Percentiles rank a stretch among this genome's conserved stretches.
Evolutionary conservation across 2,797 vertebrate species (phyloP).

Genomic region (Carcharodon carcharias): DNA sequence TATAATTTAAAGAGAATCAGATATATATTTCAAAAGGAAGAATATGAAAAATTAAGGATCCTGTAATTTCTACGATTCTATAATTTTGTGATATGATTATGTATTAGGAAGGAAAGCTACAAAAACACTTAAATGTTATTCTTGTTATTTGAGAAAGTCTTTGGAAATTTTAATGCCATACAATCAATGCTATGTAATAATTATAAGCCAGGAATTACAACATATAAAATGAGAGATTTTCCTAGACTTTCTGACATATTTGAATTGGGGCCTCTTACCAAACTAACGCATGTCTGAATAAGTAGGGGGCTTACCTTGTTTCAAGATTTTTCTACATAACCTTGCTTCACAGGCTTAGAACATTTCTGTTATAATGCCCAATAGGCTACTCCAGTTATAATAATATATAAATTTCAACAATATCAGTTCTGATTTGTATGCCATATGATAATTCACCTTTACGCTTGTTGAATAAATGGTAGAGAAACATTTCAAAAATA

Average conservation of each 20-base stretch:
- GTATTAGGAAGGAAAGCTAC: not conserved
- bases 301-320: not conserved
- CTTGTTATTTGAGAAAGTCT: not conserved
- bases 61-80: not conserved
- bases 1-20: no score
- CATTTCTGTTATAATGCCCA: not conserved
- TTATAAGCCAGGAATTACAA: not conserved
- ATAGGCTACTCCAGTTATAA: not conserved
- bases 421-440: not conserved
- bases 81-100: not conserved
- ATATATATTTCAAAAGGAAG: not conserved
- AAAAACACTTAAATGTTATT: not conserved
- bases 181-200: not conserved
- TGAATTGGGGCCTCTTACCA: not conserved
- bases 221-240: not conserved
- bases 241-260: not conserved
- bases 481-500: not conserved
- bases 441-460: not conserved
- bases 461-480: not conserved
- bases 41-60: not conserved
- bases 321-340: slow-evolving; percentile 24
- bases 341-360: slow-evolving; percentile 21
- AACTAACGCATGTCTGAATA: not conserved
- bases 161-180: not conserved
- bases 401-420: slow-evolving; percentile 11